These are phyloP conservation scores for Dichetophora obliterata DNA, from an alignment of 2,888 invertebrate genomes.

Conservation along the genomic window DNA sequence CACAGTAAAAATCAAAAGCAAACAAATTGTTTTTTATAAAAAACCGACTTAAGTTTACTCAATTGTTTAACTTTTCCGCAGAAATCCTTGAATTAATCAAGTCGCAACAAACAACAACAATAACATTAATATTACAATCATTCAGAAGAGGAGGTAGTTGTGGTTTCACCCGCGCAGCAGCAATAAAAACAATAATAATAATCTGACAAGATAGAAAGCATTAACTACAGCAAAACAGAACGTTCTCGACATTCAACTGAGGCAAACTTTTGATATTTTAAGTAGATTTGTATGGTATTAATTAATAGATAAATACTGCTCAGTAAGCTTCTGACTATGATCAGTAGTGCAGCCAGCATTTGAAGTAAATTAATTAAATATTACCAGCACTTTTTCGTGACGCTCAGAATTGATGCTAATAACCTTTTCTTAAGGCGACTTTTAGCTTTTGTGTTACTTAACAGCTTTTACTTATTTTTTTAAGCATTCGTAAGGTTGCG, in stretches of 20 bases:
- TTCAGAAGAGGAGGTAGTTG: background rate
- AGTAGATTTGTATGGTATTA: constrained; percentile 12
- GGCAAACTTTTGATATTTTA: background rate
- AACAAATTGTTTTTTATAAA: background rate
- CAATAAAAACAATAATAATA: constrained; percentile 4
- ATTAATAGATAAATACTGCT: background rate
- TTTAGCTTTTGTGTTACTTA: too few relatives aligned
- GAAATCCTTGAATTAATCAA: constrained; percentile 28
- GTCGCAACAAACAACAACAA: background rate
- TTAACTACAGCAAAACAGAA: constrained; percentile 7
- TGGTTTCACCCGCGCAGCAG: constrained; percentile 11
- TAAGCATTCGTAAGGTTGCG: too few relatives aligned
- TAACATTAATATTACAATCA: background rate
- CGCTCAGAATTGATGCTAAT: too few relatives aligned
- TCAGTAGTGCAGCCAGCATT: background rate
- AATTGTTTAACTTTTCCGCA: constrained; percentile 10
- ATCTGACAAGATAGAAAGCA: background rate
- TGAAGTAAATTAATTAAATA: too few relatives aligned
- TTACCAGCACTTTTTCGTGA: too few relatives aligned
- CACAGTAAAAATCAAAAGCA: constrained; percentile 6
- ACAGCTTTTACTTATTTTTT: too few relatives aligned
- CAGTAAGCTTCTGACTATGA: constrained; percentile 3
- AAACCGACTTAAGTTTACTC: background rate
- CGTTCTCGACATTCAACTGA: constrained; percentile 28
- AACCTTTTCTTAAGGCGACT: too few relatives aligned